Percentiles rank a stretch among this genome's conserved stretches.
Evolutionary conservation across 2,113 vertebrate genomes (phyloP).

Genomic region (Sturnus vulgaris): DNA sequence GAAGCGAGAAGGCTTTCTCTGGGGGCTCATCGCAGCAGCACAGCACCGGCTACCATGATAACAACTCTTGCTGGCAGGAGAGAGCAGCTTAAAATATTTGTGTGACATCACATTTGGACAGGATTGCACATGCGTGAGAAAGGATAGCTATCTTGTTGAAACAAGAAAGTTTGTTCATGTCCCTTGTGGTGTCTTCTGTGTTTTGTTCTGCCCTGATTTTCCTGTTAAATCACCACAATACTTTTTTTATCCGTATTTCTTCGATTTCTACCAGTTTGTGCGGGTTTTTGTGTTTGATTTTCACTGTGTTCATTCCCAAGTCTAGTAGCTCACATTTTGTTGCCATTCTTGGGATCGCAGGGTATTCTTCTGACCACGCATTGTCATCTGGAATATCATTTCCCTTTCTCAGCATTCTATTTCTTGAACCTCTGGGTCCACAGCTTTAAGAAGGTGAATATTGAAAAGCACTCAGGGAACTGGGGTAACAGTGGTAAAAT

Average conservation of each 20-base stretch:
- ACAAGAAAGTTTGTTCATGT: constrained; percentile 5
- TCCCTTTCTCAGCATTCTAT: neutral
- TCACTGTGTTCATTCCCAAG: neutral
- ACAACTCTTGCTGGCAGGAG: neutral
- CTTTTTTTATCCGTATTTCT: neutral
- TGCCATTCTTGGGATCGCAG: neutral
- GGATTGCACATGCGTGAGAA: neutral
- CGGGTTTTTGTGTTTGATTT: neutral
- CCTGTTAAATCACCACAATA: neutral
- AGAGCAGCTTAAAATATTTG: constrained; percentile 16
- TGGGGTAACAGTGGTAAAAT: neutral
- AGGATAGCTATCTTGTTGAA: neutral
- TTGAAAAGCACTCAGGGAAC: neutral
- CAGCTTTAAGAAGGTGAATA: neutral
- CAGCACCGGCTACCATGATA: neutral
- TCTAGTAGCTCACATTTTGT: neutral
- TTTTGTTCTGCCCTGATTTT: neutral
- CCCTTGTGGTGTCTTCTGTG: neutral
- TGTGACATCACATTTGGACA: neutral
- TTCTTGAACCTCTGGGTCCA: neutral
- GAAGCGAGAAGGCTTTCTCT: neutral
- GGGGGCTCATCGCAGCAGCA: neutral
- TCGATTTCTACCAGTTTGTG: neutral
- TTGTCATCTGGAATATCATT: neutral
- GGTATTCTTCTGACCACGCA: neutral